Evolutionary conservation across 2,113 vertebrate genomes (phyloP), one percentile per base, ranked within the genome.

Genomic region (Dipodomys ordii): DNA sequence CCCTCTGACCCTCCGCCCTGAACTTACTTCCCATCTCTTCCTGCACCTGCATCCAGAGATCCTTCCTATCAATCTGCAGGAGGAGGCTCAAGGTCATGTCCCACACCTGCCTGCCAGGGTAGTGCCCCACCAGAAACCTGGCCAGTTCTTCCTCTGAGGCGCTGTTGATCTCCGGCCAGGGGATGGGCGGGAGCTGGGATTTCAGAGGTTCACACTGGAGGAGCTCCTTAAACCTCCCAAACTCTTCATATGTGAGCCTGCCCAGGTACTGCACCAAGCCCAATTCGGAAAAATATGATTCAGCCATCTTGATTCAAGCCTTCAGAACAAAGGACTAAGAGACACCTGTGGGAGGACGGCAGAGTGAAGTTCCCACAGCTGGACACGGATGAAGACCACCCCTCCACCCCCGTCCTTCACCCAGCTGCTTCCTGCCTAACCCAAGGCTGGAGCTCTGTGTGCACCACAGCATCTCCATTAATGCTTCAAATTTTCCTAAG

Each of bases 171-270:
- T 68, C n/a, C 0, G 11, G 8, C 88, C 77, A 82, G 0, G 94
- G 86, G n/a, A 96, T 79, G 0, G 92, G 77, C 15, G 25, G 22
- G 4, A 89, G 65, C 6, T 87, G 12, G 0, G 73, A 71, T 13
- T 83, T 67, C 65, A 13, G 7, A 64, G n/a, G 10, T 18, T 92
- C 88, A 64, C 79, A 8, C 7, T n/a, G 78, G 77, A 93, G 92
- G 27, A 92, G 78, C 23, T 80, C 65, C 76, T 96, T 96, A 64
- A 95, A 95, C 30, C 20, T 89, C 85, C 60, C 62, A 72, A 95
- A 95, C 85, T 89, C 92, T 19, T 89, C 85, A 15, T 68, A 67
- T 32, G 7, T 83, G 57, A 95, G 94, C 30, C 92, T 82, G 13
- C 83, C 25, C 30, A 96, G 80, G 60, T 83, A 96, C 46, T 27